These are phyloP conservation scores for Datnioides undecimradiatus DNA, from an alignment of 2,113 vertebrate species.

Conservation along the genomic window DNA sequence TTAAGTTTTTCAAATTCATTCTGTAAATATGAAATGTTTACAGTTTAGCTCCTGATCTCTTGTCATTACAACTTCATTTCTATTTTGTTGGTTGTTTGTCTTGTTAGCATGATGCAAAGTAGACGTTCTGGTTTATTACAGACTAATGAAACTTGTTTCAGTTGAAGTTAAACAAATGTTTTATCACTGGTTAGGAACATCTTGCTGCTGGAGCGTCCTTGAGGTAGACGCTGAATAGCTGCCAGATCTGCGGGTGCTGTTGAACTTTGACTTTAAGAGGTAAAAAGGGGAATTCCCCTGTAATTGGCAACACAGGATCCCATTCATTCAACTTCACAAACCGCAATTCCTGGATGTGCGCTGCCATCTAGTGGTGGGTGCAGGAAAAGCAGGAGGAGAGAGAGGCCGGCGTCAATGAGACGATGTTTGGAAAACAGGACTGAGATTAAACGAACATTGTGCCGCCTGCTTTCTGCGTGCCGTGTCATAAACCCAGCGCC, in stretches of 20 bases:
- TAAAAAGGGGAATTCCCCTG: slow-evolving; percentile 29
- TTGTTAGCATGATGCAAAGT: background rate
- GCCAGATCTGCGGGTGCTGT: background rate
- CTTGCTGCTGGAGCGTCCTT: background rate
- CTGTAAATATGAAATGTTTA: background rate
- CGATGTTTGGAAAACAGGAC: too few species aligned
- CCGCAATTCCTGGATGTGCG: slow-evolving; percentile 12
- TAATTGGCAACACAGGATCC: slow-evolving; percentile 12
- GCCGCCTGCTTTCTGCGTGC: too few species aligned
- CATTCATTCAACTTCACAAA: slow-evolving; percentile 30
- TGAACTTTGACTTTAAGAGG: slow-evolving; percentile 45
- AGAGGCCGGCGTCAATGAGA: background rate
- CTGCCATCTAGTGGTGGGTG: slow-evolving; percentile 65
- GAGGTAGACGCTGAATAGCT: background rate
- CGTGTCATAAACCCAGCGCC: too few species aligned
- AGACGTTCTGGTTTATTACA: background rate
- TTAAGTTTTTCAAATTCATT: background rate
- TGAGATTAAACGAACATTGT: too few species aligned
- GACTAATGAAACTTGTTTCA: background rate
- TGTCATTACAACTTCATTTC: background rate
- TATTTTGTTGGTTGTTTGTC: background rate
- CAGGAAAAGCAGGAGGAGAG: background rate
- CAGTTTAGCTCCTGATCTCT: background rate
- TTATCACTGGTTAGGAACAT: background rate
- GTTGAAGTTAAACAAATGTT: too few species aligned